A percentile compares a stretch with the other conserved stretches of the same genome.
phyloP scores from a whole-genome alignment of 2,797 vertebrate genomes.

The Stomatorhinus walkeri region DNA sequence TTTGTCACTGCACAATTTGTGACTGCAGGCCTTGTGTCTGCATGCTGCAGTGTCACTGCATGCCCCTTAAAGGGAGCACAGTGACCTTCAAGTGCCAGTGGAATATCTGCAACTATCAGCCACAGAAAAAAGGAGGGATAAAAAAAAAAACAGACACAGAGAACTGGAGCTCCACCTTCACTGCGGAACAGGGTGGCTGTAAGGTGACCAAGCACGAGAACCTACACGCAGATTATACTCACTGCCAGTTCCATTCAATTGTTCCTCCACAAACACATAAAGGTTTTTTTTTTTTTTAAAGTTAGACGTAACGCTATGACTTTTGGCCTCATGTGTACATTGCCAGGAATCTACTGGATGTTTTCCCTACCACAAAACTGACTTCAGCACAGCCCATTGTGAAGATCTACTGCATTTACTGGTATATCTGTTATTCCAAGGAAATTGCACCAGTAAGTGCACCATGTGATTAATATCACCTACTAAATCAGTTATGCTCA shows the following conservation, averaged over 20 bases:
- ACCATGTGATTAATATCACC: not conserved
- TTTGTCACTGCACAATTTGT: not conserved
- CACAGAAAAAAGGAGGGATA: not conserved
- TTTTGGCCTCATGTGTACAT: not conserved
- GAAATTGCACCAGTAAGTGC: not conserved
- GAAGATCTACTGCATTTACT: not conserved
- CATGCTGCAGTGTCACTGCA: not conserved
- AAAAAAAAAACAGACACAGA: not conserved
- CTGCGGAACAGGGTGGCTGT: not conserved
- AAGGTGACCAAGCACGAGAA: not conserved
- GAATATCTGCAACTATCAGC: not conserved
- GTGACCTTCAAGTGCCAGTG: not conserved
- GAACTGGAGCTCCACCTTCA: not conserved
- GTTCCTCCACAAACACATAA: constrained; percentile 12
- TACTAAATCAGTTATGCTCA: not conserved
- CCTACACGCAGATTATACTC: not conserved
- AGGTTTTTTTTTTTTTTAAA: not conserved
- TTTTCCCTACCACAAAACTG: not conserved
- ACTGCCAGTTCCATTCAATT: not conserved
- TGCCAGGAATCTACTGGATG: not conserved
- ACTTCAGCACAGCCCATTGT: not conserved
- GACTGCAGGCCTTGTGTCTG: not conserved
- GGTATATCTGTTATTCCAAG: not conserved
- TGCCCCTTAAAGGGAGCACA: not conserved
- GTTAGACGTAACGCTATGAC: not conserved